Base-by-base conservation (phyloP, 2,113 vertebrate species). In the Urocitellus parryii region DNA sequence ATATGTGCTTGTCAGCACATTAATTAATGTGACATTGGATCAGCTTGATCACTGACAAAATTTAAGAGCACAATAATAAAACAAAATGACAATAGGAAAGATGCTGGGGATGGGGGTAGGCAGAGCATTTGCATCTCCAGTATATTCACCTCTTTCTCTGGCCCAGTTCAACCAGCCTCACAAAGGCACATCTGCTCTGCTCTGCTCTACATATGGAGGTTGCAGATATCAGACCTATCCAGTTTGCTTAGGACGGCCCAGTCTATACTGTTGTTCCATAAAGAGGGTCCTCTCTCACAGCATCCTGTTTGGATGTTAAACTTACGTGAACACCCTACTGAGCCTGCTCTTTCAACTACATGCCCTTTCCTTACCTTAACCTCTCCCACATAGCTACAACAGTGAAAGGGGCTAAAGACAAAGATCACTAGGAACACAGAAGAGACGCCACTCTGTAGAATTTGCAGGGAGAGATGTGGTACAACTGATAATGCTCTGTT, bases 41-140 rank as follows among this genome's bases (percentile, higher is more conserved):
- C 86, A 90, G 88, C 86, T 65, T 89, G 85, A 80, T 86, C 14
- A 2, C 83, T 91, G 56, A 91, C n/a, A 93, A 83, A 85, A 91
- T 76, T 82, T 34, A 74, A 96, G 24, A 68, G 51, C 27, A 61
- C 13, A 85, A 20, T 73, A 81, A 95, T n/a, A 92, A 86, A 94
- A 80, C 74, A 56, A 86, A 93, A 76, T 39, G 61, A 25, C n/a
- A 92, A 18, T 0, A 73, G 81, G 68, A 58, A 68, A 78, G 1
- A 70, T 6, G n/a, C 56, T 85, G 68, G 20, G 17, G 34, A 85
- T 45, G 48, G 27, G 25, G 61, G 61, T 67, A 4, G 1, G 32
- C 2, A 2, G 32, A 11, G 3, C 22, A 65, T 51, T 1, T 34
- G 29, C 25, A 32, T 29, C 25, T 32, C 68, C 20, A 34, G 13